Conservation (phyloP, 1,140 invertebrate genomes). For the Tetraneura akinire region DNA sequence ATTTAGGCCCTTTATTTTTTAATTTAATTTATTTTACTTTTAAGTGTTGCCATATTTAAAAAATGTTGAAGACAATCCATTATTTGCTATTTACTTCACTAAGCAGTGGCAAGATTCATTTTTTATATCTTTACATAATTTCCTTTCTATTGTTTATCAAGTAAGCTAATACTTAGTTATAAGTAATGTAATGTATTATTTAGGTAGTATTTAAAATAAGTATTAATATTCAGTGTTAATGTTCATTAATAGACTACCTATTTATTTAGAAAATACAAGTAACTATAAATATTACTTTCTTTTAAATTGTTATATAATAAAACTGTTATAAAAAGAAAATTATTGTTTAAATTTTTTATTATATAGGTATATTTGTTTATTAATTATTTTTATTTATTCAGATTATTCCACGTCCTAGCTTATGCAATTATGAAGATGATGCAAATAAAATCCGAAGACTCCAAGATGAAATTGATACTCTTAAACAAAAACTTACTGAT, state of each 20-base stretch:
- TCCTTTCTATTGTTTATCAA: constrained; percentile 86
- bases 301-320: no score
- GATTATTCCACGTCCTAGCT: constrained; percentile 80
- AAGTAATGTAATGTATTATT: no score
- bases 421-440: constrained; percentile 85
- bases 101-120: constrained; percentile 94
- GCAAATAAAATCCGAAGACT: constrained; percentile 74
- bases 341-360: no score
- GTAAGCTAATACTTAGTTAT: constrained; percentile 58
- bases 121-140: constrained; percentile 90
- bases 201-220: no score
- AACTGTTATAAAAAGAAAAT: no score
- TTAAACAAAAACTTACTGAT: constrained; percentile 65
- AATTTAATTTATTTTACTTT: background rate
- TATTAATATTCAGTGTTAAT: no score
- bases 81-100: constrained; percentile 86
- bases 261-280: no score
- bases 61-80: constrained; percentile 86
- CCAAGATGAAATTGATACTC: constrained; percentile 78
- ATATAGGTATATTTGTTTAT: no score
- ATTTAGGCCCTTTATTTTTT: background rate
- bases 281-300: no score
- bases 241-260: no score
- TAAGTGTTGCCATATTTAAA: constrained; percentile 80
- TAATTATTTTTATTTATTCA: constrained; percentile 57